Base-by-base conservation (phyloP, 1,140 invertebrate species). In the Belonocnema kinseyi region DNA sequence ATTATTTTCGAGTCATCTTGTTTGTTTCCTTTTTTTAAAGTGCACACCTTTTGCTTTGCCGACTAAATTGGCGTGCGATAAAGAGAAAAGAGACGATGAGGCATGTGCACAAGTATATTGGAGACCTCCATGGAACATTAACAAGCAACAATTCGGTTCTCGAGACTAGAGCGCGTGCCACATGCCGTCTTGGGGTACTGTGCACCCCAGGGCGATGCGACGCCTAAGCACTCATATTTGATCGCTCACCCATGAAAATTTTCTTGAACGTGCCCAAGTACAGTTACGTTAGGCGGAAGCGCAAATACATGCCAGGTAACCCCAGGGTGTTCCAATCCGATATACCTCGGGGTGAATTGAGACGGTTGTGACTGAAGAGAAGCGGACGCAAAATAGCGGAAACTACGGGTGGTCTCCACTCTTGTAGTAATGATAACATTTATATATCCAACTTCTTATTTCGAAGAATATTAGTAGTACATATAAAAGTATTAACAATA, bases 201-300 rank as follows among this genome's bases (percentile, higher is more conserved):
- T 66, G 40, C 56, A 26, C 21, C 58, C 58, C 40, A 14, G 61
- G 61, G 61, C 26, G 33, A 76, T 71, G 40, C 75, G 33, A 76
- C 74, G 40, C 75, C 70, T 50, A 54, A 74, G 51, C 54, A 76
- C 78, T 72, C 72, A 61, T 70, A 70, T 79, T 81, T 74, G 52
- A 76, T 74, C 79, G 61, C 71, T 79, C 66, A 74, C 83, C 74
- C 83, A 77, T 85, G 83, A 85, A 85, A 81, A 85, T 84, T 85
- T 84, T 66, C 61, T 66, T n/a, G 26, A 66, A 16, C 61, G 14
- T 12, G 21, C 58, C 33, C 26, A 13, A 40, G 26, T 66, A 66
- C 61, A 33, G 61, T 66, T 66, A 66, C 26, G 16, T 66, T 26
- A 33, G 33, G 61, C 61, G 61, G 61, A 66, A 66, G 61, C 26